Evolutionary conservation across 30 jellyfish, hydroid and myxozoan genomes (phyloP).

Genomic region (Hydra vulgaris): DNA sequence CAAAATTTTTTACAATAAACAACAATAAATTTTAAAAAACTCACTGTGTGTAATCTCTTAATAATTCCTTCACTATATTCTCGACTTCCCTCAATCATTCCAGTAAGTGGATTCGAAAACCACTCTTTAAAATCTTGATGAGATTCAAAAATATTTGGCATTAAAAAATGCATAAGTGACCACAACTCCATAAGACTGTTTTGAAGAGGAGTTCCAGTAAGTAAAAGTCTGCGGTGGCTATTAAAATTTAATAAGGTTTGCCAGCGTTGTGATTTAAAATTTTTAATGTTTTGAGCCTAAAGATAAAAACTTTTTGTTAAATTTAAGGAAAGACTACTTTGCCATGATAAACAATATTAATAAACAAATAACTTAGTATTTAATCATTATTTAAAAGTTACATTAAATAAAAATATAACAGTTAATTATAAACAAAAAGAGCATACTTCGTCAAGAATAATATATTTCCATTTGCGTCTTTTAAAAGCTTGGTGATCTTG

Average conservation of each 20-base stretch:
- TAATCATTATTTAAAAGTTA: no score
- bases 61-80: slow-evolving; percentile 86
- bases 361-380: no score
- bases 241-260: slow-evolving; percentile 77
- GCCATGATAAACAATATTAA: not conserved
- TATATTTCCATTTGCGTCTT: slow-evolving; percentile 86
- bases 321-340: not conserved
- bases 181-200: slow-evolving; percentile 93
- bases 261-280: slow-evolving; percentile 96
- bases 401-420: not conserved
- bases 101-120: slow-evolving; percentile 95
- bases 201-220: slow-evolving; percentile 96
- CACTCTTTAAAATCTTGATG: slow-evolving; percentile 97
- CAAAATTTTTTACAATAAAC: not conserved
- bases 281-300: slow-evolving; percentile 94
- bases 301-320: not conserved
- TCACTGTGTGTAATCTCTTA: slow-evolving; percentile 74
- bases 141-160: slow-evolving; percentile 89
- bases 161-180: slow-evolving; percentile 94
- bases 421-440: not conserved
- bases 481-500: slow-evolving; percentile 96
- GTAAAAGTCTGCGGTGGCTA: slow-evolving; percentile 89
- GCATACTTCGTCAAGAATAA: slow-evolving; percentile 86
- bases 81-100: slow-evolving; percentile 96
- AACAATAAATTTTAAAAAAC: not conserved